Base-by-base conservation (phyloP, 2,113 vertebrate genomes). In the Poeciliopsis prolifica region DNA sequence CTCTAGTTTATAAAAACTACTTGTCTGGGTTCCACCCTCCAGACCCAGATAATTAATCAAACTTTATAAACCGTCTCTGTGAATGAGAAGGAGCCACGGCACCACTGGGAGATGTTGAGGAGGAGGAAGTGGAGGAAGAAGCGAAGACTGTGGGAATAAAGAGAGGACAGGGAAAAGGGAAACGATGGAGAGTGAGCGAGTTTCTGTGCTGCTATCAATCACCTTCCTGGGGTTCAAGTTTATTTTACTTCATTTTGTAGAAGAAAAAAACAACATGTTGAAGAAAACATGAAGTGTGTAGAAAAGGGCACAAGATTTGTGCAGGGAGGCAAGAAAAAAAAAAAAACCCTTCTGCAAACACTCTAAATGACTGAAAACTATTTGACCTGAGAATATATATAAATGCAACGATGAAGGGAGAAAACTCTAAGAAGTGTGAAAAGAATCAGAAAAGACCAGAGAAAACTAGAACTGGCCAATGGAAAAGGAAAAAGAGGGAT, bases 191-290 rank as follows among this genome's bases (percentile, higher is more conserved):
- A 78, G 70, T 60, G 60, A 71, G 81, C 79, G 24, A 58, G 51
- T 58, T 58, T 88, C 80, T 84, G 81, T 78, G 73, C 85, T 89
- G 83, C 85, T 80, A 94, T 94, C 93, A 90, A 92, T 92, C 91
- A 91, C 80, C 82, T 87, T 83, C 89, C 77, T 61, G 65, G 80
- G 89, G 87, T 90, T 90, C 72, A 87, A 84, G 81, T 92, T 92
- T 91, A 89, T 92, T 91, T 89, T 88, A 86, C 80, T 90, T 89
- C 68, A 82, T 92, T 89, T 91, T 91, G 87, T 76, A 74, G 79
- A 82, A 62, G 72, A 65, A 83, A 75, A 66, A 72, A 73, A 73
- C 71, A 48, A 30, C 61, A 58, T 69, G 63, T 70, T 68, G 51
- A 67, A 37, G 26, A n/a, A 42, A 60, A 62, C 0, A 63, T 62